Percentiles rank a stretch among this genome's conserved stretches.
Conservation (phyloP, 2,113 vertebrate genomes). For the Poeciliopsis turrubarensis region DNA sequence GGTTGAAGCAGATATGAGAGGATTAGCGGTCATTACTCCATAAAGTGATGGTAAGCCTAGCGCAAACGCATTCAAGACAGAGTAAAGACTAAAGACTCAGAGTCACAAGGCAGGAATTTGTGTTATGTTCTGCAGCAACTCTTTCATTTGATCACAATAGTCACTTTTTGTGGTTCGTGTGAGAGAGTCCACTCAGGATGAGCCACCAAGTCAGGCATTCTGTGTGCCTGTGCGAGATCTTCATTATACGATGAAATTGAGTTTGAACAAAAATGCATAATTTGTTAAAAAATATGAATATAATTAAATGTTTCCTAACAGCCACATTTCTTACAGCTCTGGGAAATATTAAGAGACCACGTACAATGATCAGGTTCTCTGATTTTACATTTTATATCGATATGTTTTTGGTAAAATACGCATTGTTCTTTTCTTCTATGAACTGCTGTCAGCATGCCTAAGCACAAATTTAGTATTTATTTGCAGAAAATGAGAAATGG, state of each 20-base stretch:
- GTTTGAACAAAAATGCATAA: neutral
- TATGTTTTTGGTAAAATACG: no score
- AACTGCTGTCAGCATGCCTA: no score
- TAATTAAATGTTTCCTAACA: neutral
- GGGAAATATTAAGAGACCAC: no score
- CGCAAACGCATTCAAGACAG: slow-evolving; percentile 6
- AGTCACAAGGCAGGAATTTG: neutral
- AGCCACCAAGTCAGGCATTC: no score
- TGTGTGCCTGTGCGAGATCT: neutral
- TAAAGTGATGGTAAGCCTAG: slow-evolving; percentile 63
- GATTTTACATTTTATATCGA: no score
- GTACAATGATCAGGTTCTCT: no score
- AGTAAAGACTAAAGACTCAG: neutral
- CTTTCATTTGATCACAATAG: neutral
- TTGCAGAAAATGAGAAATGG: no score
- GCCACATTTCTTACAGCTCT: neutral
- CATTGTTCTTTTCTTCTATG: no score
- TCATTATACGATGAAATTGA: neutral
- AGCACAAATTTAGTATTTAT: no score
- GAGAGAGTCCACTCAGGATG: no score
- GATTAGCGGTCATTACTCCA: slow-evolving; percentile 79
- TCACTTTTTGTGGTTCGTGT: slow-evolving; percentile 12
- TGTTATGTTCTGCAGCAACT: neutral
- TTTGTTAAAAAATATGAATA: neutral
- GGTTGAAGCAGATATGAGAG: slow-evolving; percentile 77